Percentiles rank a stretch among this genome's conserved stretches.
These are phyloP conservation scores for Hydrozoanthus gracilis DNA, from an alignment of 92 coral and sea anemone species.

Conservation along the genomic window DNA sequence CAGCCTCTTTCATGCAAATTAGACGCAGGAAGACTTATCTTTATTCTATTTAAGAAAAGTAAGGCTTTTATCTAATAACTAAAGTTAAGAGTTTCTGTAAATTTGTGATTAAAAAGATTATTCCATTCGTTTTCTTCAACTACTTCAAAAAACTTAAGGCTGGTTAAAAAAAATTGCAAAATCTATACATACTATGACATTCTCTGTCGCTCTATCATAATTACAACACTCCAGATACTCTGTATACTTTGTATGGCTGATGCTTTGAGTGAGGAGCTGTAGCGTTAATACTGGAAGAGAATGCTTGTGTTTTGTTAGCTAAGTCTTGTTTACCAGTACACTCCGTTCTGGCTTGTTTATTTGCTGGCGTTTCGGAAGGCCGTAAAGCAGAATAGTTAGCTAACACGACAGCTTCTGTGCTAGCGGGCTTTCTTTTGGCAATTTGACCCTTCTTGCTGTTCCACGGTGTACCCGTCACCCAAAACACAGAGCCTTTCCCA, in stretches of 20 bases:
- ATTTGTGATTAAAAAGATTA: too few relatives aligned
- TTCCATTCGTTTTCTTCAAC: too few relatives aligned
- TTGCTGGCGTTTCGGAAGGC: neutral
- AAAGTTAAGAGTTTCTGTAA: too few relatives aligned
- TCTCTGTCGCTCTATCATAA: too few relatives aligned
- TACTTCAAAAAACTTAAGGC: too few relatives aligned
- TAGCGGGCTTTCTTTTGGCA: neutral
- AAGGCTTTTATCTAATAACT: too few relatives aligned
- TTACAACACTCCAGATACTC: conserved; percentile 5
- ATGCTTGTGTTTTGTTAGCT: neutral
- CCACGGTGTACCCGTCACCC: conserved; percentile 15
- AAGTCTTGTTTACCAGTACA: neutral
- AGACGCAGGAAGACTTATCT: too few relatives aligned
- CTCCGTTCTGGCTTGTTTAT: neutral
- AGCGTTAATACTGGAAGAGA: neutral
- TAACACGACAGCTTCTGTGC: neutral
- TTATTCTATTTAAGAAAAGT: too few relatives aligned
- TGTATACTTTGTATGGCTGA: neutral
- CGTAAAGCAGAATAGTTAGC: neutral
- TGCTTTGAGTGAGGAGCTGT: neutral
- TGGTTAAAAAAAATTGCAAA: too few relatives aligned
- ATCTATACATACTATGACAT: too few relatives aligned
- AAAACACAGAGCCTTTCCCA: conserved; percentile 1
- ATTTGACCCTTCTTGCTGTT: neutral
- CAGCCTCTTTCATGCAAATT: too few relatives aligned